These are phyloP conservation scores for Axinella damicornis DNA, from an alignment of 37 sponge, comb jelly and placozoan genomes.

Conservation along the genomic window DNA sequence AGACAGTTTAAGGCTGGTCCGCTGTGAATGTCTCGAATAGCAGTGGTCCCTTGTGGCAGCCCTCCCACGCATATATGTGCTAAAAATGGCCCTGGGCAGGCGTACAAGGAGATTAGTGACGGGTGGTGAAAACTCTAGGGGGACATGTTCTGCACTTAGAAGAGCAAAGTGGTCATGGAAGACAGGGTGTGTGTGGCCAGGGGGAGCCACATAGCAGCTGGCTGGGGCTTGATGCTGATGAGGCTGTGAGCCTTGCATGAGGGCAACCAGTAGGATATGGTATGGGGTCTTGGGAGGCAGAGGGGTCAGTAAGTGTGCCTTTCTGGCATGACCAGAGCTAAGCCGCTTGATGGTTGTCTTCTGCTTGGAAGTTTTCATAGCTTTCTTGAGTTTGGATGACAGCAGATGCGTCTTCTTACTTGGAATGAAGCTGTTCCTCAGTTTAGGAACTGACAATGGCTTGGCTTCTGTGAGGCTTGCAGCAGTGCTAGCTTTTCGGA, in stretches of 20 bases:
- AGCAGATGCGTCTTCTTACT: not conserved
- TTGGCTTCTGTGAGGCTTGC: not conserved
- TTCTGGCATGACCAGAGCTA: not conserved
- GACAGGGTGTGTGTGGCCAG: conserved; percentile 20
- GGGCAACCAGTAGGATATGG: conserved; percentile 13
- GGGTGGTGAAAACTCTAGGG: conserved; percentile 9
- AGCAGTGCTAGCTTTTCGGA: not conserved
- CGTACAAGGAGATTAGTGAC: conserved; percentile 18
- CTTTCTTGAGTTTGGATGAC: not conserved
- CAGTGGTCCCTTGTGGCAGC: conserved; percentile 16
- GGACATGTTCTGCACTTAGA: conserved; percentile 24
- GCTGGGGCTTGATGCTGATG: not conserved
- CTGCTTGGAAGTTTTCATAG: not conserved
- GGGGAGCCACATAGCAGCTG: not conserved
- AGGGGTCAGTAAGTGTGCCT: conserved; percentile 3
- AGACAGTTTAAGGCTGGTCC: conserved; percentile 29
- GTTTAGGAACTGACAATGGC: not conserved
- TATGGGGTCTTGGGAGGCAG: conserved; percentile 25
- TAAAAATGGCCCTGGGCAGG: conserved; percentile 1
- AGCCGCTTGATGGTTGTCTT: not conserved
- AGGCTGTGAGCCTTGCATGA: conserved; percentile 5
- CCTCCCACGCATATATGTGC: not conserved
- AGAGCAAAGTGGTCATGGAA: conserved; percentile 57
- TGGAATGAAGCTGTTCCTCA: not conserved
- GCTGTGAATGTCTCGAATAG: conserved; percentile 1